Percentiles rank a stretch among this genome's conserved stretches.
These are phyloP conservation scores for Agrotis clavis DNA, from an alignment of 2,888 invertebrate species.

Conservation along the genomic window DNA sequence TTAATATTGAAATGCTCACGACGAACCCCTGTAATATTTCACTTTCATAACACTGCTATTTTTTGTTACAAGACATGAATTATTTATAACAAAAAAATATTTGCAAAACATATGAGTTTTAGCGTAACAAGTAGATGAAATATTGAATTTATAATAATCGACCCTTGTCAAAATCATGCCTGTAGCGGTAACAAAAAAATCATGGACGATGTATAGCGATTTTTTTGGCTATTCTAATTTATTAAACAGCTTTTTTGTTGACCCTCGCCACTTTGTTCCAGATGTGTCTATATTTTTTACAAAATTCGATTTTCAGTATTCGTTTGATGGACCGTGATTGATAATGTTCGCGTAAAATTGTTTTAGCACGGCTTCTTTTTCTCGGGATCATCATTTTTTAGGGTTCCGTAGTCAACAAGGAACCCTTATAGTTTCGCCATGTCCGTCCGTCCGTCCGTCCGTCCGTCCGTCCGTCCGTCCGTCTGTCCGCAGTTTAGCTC, in stretches of 20 bases:
- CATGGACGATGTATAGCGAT: constrained; percentile 10
- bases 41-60: not conserved
- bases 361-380: too few species aligned
- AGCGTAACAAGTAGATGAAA: constrained; percentile 48
- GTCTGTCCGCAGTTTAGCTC: too few species aligned
- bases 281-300: not conserved
- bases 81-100: constrained; percentile 42
- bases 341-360: not conserved
- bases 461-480: too few species aligned
- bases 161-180: constrained; percentile 60
- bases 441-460: too few species aligned
- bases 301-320: not conserved
- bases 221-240: constrained; percentile 29
- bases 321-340: not conserved
- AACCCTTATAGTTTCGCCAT: too few species aligned
- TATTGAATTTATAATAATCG: constrained; percentile 60
- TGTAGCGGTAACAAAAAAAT: constrained; percentile 35
- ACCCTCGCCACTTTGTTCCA: constrained; percentile 13
- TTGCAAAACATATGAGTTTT: constrained; percentile 43
- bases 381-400: too few species aligned
- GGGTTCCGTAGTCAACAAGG: too few species aligned
- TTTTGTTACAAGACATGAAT: constrained; percentile 37
- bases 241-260: constrained; percentile 38
- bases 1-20: too few species aligned
- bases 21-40: constrained; percentile 2